Conservation (phyloP, 2,888 invertebrate genomes). For the Tachina lurida region DNA sequence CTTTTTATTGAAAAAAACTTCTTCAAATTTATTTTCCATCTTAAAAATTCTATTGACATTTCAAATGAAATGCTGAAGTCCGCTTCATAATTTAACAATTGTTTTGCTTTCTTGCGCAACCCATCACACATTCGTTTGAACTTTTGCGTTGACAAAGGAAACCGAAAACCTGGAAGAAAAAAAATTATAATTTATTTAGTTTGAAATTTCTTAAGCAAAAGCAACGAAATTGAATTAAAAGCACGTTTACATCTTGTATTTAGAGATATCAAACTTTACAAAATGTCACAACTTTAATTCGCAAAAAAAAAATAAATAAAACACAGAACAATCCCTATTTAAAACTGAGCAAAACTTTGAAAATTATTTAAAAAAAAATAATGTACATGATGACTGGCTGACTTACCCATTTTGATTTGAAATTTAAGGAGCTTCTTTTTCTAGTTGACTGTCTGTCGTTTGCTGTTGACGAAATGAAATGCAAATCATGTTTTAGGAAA, state of each 20-base stretch:
- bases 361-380: conserved; percentile 17
- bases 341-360: conserved; percentile 28
- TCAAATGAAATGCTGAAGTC: background rate
- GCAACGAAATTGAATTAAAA: conserved; percentile 34
- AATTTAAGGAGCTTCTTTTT: conserved; percentile 57
- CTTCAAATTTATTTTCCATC: background rate
- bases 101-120: background rate
- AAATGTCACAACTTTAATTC: conserved; percentile 66
- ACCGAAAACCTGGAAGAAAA: conserved; percentile 38
- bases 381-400: conserved; percentile 60
- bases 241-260: conserved; percentile 70
- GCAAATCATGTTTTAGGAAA: conserved; percentile 66
- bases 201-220: background rate
- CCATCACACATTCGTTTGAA: conserved; percentile 46
- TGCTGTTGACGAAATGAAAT: conserved; percentile 56
- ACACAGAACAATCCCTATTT: conserved; percentile 52
- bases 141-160: conserved; percentile 58
- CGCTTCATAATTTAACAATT: conserved; percentile 1
- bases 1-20: background rate
- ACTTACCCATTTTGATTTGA: conserved; percentile 70
- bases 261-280: conserved; percentile 66
- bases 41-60: conserved; percentile 1
- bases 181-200: conserved; percentile 32
- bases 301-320: background rate
- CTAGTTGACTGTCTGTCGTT: conserved; percentile 27